Conservation (phyloP, 1,140 invertebrate species). For the Eriosoma lanigerum region DNA sequence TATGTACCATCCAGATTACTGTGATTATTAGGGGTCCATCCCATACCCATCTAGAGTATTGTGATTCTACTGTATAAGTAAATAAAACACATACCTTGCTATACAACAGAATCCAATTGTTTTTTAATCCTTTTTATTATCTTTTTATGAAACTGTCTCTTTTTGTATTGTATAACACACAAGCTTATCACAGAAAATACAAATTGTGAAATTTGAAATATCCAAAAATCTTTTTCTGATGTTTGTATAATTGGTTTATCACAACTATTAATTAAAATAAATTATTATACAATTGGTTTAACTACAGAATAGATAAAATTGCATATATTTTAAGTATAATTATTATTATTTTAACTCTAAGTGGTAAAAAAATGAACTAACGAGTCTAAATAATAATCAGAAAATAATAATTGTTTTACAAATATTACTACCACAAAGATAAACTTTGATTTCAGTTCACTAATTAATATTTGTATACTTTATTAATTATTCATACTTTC, state of each 20-base stretch:
- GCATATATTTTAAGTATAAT: too few relatives aligned
- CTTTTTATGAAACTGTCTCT: conserved; percentile 64
- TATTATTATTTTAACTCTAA: too few relatives aligned
- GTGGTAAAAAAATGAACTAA: too few relatives aligned
- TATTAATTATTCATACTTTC: neutral
- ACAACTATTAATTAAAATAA: conserved; percentile 56
- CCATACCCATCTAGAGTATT: too few relatives aligned
- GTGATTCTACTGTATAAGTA: too few relatives aligned
- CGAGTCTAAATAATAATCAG: too few relatives aligned
- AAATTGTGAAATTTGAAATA: conserved; percentile 77
- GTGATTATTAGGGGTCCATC: too few relatives aligned
- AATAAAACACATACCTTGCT: conserved; percentile 35
- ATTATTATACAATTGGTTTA: neutral
- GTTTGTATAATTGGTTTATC: conserved; percentile 70
- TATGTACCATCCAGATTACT: too few relatives aligned
- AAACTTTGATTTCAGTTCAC: too few relatives aligned
- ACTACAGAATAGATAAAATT: too few relatives aligned
- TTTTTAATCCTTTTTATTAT: conserved; percentile 66
- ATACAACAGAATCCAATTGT: conserved; percentile 58
- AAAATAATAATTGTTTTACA: too few relatives aligned
- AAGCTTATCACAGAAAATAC: conserved; percentile 67
- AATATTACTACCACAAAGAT: too few relatives aligned
- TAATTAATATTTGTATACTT: neutral
- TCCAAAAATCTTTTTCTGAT: conserved; percentile 78
- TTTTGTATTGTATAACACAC: conserved; percentile 62